Evolutionary conservation across 2,888 invertebrate species (phyloP).

Genomic region (Alitta virens): DNA sequence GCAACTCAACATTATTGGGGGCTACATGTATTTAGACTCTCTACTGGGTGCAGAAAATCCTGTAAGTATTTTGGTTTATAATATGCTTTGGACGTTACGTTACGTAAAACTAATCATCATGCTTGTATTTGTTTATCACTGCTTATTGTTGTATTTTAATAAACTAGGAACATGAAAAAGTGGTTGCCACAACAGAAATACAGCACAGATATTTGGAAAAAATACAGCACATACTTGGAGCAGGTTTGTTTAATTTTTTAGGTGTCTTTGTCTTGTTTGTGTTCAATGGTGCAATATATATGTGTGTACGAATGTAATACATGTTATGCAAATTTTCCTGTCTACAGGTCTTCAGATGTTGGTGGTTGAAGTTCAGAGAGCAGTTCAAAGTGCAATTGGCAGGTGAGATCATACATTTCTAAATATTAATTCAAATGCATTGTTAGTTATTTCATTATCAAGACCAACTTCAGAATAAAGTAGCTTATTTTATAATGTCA

Average conservation of each 20-base stretch:
- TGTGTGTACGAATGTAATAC: no score
- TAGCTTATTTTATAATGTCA: no score
- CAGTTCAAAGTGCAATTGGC: slow-evolving; percentile 67
- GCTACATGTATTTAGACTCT: slow-evolving; percentile 71
- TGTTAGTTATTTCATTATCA: no score
- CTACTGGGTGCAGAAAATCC: neutral
- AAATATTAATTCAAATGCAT: neutral
- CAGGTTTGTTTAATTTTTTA: slow-evolving; percentile 61
- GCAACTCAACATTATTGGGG: slow-evolving; percentile 85
- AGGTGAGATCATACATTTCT: slow-evolving; percentile 28
- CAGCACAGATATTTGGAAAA: slow-evolving; percentile 80
- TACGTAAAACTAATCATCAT: no score
- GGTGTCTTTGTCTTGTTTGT: no score
- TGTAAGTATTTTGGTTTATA: no score
- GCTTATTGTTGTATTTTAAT: neutral
- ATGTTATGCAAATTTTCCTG: no score
- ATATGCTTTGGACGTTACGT: no score
- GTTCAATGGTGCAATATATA: no score
- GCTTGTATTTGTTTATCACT: no score
- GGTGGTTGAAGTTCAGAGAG: slow-evolving; percentile 67
- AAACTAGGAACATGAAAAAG: neutral
- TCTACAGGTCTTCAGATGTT: slow-evolving; percentile 63
- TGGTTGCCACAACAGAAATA: slow-evolving; percentile 62
- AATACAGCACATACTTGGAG: slow-evolving; percentile 75
- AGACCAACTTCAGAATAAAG: no score